Base-by-base conservation (phyloP, 2,113 vertebrate species). In the Gallinago undulata region DNA sequence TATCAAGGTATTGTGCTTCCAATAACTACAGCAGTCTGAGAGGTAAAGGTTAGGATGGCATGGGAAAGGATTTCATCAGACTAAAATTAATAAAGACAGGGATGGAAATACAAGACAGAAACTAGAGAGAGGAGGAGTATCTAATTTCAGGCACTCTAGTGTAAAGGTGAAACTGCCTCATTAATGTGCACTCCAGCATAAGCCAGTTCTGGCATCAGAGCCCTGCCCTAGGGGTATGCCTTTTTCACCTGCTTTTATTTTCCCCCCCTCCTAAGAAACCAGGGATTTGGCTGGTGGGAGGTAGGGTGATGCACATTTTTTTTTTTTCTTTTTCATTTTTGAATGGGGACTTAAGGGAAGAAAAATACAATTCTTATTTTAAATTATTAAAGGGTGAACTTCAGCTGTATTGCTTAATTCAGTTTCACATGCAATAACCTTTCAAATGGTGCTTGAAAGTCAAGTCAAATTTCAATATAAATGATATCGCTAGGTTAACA, bases 381-480 rank as follows among this genome's bases (percentile, higher is more conserved):
- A 84, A 67, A 72, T 80, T 76, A 56, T 27, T 43, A 82, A 91
- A 76, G 80, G 53, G 75, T 35, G 78, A 74, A 95, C 67, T 88
- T 92, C 55, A 55, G 30, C 67, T 11, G 1, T 45, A 35, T 25
- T 66, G 78, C 59, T 94, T 94, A 93, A 91, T 97, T 91, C 93
- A 47, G 94, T 87, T 96, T 95, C 91, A 93, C 91, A 90, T 94
- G 67, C 91, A 91, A 94, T 95, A 97, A 96, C 84, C 89, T 94
- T 97, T 88, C 91, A 95, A 97, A 97, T 95, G 91, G 84, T 83
- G 93, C 95, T 97, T 96, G 95, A 96, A 97, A 97, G 93, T 95
- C 95, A 87, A 95, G 87, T 87, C 93, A 95, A 94, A 96, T 95
- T 95, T 96, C 94, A 91, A 86, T 96, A 96, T 78, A 95, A 95